These are phyloP conservation scores for Paraescarpia echinospica DNA, from an alignment of 1,140 invertebrate genomes.

Conservation along the genomic window DNA sequence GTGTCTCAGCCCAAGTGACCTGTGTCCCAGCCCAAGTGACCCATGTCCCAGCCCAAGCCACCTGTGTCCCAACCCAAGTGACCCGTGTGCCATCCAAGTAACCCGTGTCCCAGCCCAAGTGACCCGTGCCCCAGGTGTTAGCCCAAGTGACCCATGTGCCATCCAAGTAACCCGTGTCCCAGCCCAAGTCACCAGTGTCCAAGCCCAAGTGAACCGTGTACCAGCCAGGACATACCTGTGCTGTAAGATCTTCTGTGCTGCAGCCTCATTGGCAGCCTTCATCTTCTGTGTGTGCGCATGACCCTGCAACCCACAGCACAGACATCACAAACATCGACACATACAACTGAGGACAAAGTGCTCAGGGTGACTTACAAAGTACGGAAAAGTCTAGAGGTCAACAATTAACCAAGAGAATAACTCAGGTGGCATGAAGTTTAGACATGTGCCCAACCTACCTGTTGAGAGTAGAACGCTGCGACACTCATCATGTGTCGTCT, in stretches of 20 bases:
- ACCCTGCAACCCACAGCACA: conserved; percentile 38
- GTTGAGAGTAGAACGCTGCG: conserved; percentile 71
- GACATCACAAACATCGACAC: conserved; percentile 28
- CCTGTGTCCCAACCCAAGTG: too few relatives aligned
- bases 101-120: too few relatives aligned
- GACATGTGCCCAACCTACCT: conserved; percentile 59
- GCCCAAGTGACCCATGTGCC: too few relatives aligned
- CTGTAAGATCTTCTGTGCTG: conserved; percentile 55
- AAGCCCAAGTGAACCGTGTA: too few relatives aligned
- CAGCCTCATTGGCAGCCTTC: conserved; percentile 60
- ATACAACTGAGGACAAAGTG: not conserved
- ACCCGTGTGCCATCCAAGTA: too few relatives aligned
- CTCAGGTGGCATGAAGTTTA: not conserved
- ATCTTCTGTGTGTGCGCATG: conserved; percentile 60
- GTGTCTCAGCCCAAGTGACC: too few relatives aligned
- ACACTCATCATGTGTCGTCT: conserved; percentile 67
- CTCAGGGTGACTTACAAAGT: not conserved
- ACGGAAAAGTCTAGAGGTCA: not conserved
- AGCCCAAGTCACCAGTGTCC: too few relatives aligned
- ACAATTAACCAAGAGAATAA: not conserved
- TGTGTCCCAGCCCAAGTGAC: too few relatives aligned
- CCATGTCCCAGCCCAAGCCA: too few relatives aligned
- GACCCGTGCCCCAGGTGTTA: too few relatives aligned
- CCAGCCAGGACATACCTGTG: conserved; percentile 39
- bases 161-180: too few relatives aligned